These are phyloP conservation scores for Nesidiocoris tenuis DNA, from an alignment of 2,888 invertebrate genomes.

Conservation along the genomic window DNA sequence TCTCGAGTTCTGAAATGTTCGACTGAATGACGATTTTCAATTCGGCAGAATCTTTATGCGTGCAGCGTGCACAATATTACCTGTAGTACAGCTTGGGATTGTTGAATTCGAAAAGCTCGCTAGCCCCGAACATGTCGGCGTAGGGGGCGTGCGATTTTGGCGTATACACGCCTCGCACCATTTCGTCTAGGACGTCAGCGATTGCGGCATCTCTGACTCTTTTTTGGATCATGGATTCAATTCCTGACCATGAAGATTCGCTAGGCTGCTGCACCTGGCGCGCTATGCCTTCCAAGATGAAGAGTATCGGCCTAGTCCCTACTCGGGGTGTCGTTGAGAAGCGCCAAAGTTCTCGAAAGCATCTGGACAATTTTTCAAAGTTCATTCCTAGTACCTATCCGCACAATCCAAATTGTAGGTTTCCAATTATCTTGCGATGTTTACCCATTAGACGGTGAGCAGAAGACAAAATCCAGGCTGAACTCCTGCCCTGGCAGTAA, in stretches of 20 bases:
- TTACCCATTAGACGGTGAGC: slow-evolving; percentile 14
- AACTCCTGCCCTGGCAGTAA: slow-evolving; percentile 34
- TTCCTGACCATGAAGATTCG: not conserved
- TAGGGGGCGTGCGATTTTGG: slow-evolving; percentile 32
- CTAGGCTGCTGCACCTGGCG: not conserved
- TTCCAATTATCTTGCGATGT: too few relatives aligned
- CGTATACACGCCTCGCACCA: slow-evolving; percentile 6
- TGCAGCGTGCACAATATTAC: too few relatives aligned
- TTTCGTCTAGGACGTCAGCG: slow-evolving; percentile 4
- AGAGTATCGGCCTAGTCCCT: not conserved
- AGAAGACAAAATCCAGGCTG: slow-evolving; percentile 26
- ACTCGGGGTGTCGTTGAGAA: slow-evolving; percentile 18
- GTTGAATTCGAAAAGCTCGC: slow-evolving; percentile 42
- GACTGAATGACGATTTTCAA: too few relatives aligned
- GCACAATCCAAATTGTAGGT: too few relatives aligned
- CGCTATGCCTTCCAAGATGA: slow-evolving; percentile 11
- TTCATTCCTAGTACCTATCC: too few relatives aligned
- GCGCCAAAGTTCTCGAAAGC: slow-evolving; percentile 23
- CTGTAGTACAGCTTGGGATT: slow-evolving; percentile 34
- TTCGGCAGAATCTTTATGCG: too few relatives aligned
- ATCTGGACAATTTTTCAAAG: too few relatives aligned
- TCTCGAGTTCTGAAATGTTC: slow-evolving; percentile 33
- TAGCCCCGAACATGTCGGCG: slow-evolving; percentile 30
- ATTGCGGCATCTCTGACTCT: not conserved
- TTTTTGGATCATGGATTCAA: slow-evolving; percentile 11